Evolutionary conservation across 2,113 vertebrate genomes (phyloP).

Genomic region (Microcebus tavaratra): DNA sequence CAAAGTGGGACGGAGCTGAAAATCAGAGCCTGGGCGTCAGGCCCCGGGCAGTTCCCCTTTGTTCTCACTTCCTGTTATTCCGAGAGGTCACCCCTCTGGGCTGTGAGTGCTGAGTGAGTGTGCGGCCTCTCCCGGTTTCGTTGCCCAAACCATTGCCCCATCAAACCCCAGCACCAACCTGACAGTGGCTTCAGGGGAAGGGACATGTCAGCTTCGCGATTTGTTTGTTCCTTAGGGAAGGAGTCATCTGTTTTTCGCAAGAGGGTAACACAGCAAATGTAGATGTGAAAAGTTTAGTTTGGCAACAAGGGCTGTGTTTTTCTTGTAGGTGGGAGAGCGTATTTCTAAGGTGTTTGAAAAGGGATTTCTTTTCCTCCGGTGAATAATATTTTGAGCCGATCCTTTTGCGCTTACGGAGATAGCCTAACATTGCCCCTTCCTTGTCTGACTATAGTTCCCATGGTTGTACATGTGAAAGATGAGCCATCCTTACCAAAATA

Average conservation of each 20-base stretch:
- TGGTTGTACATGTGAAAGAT: not conserved
- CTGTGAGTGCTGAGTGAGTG: not conserved
- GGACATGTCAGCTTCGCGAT: not conserved
- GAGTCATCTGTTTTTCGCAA: not conserved
- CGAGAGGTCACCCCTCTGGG: not conserved
- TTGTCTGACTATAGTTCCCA: not conserved
- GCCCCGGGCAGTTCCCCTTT: not conserved
- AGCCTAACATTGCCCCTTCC: not conserved
- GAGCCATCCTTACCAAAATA: not conserved
- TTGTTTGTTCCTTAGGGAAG: not conserved
- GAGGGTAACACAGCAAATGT: not conserved
- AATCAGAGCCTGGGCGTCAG: not conserved
- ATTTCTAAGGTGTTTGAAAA: not conserved
- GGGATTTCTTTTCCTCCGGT: not conserved
- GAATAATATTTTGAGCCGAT: not conserved
- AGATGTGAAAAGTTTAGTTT: not conserved
- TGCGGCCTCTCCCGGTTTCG: not conserved
- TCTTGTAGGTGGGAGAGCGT: not conserved
- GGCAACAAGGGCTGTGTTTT: not conserved
- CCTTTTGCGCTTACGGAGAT: not conserved
- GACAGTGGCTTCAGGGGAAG: not conserved
- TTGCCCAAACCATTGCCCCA: not conserved
- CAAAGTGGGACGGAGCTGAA: not conserved
- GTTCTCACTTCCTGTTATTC: conserved; percentile 42
- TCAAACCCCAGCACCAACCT: not conserved